Base-by-base conservation (phyloP, 2,888 invertebrate species). In the Microctonus aethiopoides region DNA sequence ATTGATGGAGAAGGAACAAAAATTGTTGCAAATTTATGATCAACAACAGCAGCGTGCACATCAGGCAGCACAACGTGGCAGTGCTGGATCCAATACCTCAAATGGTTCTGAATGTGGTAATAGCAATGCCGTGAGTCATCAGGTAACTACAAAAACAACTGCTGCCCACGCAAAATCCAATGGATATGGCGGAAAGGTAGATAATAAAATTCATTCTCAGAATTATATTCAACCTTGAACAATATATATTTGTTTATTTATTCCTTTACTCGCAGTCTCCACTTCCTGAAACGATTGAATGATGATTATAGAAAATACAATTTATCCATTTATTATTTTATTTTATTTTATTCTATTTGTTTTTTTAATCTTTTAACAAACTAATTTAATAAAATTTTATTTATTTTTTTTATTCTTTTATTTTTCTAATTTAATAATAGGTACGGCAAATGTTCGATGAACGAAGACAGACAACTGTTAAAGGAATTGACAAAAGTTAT, bases 361-460 rank as follows among this genome's bases (percentile, higher is more conserved):
- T n/a, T 46, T 4, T 16, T 16, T 7, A 1, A 46, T 46, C 46
- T 6, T 20, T 46, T 9, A 0, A 46, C 16, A 46, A 46, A 46
- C 16, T 46, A 46, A 46, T 46, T 16, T 16, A 16, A 2, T 7
- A 16, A 46, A 46, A 46, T 46, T 46, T 46, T 16, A n/a, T n/a
- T 46, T 11, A 5, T n/a, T 46, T 46, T 46, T 46, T 16, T 7
- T 46, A 5, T n/a, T 13, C 5, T 13, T n/a, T n/a, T n/a, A n/a
- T 41, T 41, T 41, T 41, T 16, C 9, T 46, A 6, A 61, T 71
- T 39, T 13, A 29, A 29, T 7, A 29, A 20, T 81, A 92, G 91
- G 94, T 95, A 32, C 91, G 95, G 13, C 95, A 95, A 87, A 93
- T 95, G 93, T 95, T 95, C 81, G 94, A 95, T 81, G 95, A 95